Base-by-base conservation (phyloP, 64 coral and sea anemone genomes). In the Montipora foliosa region DNA sequence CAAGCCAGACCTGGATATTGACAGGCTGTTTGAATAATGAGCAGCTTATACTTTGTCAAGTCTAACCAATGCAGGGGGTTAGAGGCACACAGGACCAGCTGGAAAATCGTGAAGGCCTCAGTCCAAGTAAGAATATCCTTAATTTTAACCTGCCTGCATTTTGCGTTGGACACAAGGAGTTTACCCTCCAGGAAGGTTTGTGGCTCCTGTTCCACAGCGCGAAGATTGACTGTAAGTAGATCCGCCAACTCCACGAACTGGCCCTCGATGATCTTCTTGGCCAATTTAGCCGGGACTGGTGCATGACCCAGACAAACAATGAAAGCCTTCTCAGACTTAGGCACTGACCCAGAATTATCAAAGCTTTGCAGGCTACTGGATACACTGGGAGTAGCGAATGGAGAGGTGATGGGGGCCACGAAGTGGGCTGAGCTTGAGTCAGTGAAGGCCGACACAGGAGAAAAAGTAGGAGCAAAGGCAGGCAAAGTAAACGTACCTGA, bases 231-330 rank as follows among this genome's bases (percentile, higher is more conserved):
- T 0, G 87, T 55, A 44, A 89, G n/a, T 47, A 89, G 14, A 19
- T 75, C 48, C 13, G 87, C 52, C 49, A 89, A 20, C 6, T 89
- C 87, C n/a, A 75, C 19, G 6, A 74, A 59, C 72, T 89, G 22
- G 47, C 21, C 58, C 6, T 22, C 19, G 3, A 47, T 16, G 37
- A 87, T 87, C 44, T 87, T 62, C 7, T 14, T 10, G 13, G 66
- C 83, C 44, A 77, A 19, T 44, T 75, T 89, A 2, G 71, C 15
- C 6, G 51, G 70, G 8, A 88, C 50, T 3, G 87, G 87, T 5
- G 87, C 64, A 74, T 74, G 87, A 3, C 87, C 87, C 1, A 46
- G 69, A 29, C 87, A 72, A 20, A 89, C 24, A 11, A 89, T 25
- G 22, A 89, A 89, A 1, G 87, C 87, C 46, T 71, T 72, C 5